A percentile compares a stretch with the other conserved stretches of the same genome.
These are phyloP conservation scores for Macaria liturata DNA, from an alignment of 2,888 invertebrate genomes.

Conservation along the genomic window DNA sequence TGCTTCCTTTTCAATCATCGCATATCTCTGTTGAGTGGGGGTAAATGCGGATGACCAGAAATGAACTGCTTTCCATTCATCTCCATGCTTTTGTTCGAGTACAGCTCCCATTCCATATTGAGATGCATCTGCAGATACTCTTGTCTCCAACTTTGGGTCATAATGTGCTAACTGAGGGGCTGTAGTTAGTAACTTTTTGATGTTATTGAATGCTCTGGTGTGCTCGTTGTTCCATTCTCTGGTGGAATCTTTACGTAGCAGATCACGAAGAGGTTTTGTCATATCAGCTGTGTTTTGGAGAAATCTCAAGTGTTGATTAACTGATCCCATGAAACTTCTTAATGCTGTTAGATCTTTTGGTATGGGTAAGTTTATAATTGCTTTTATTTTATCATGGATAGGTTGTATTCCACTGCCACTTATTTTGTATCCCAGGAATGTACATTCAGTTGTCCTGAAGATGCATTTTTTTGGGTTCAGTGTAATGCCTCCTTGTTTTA, in stretches of 20 bases:
- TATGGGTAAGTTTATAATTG: constrained; percentile 2
- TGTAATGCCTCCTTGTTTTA: neutral
- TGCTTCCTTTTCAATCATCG: constrained; percentile 19
- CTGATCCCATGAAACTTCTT: constrained; percentile 12
- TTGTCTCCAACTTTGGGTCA: constrained; percentile 3
- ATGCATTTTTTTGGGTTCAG: constrained; percentile 6
- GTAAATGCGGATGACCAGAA: constrained; percentile 10
- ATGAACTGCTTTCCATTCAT: constrained; percentile 6
- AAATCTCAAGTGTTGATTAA: constrained; percentile 12
- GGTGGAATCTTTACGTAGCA: constrained; percentile 6
- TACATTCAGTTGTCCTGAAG: constrained; percentile 3
- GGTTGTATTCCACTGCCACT: constrained; percentile 4
- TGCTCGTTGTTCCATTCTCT: constrained; percentile 8
- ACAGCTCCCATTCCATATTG: constrained; percentile 8
- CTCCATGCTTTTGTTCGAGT: constrained; percentile 3
- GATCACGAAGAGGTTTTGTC: constrained; percentile 9
- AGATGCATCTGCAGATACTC: constrained; percentile 13
- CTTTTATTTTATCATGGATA: constrained; percentile 1
- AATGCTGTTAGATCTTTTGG: constrained; percentile 10
- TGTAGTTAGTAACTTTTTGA: constrained; percentile 10
- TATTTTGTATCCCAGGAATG: constrained; percentile 8
- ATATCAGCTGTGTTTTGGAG: constrained; percentile 7
- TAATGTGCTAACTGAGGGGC: constrained; percentile 13
- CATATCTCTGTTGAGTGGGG: constrained; percentile 11
- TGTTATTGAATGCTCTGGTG: constrained; percentile 4